Conservation (phyloP, 2,888 invertebrate genomes). For the Tenthredo scrophulariae region DNA sequence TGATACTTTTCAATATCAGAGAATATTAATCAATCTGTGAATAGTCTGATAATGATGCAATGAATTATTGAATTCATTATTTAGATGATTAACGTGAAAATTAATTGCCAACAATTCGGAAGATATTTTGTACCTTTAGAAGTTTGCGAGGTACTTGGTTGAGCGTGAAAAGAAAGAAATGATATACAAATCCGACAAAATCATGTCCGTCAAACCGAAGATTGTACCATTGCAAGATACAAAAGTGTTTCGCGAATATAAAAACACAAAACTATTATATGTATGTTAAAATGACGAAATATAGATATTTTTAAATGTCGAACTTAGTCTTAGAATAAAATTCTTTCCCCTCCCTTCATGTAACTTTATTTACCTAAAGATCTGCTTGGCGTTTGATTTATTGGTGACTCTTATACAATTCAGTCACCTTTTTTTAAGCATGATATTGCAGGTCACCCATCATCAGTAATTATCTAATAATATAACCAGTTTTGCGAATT, state of each 20-base stretch:
- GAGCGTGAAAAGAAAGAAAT: not conserved
- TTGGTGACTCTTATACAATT: too few species aligned
- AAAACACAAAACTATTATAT: slow-evolving; percentile 35
- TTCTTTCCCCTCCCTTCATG: not conserved
- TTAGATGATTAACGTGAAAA: not conserved
- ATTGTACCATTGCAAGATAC: not conserved
- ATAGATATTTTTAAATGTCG: slow-evolving; percentile 48
- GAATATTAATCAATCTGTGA: not conserved
- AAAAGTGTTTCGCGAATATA: slow-evolving; percentile 11
- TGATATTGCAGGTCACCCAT: too few species aligned
- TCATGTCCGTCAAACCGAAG: not conserved
- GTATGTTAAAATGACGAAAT: slow-evolving; percentile 41
- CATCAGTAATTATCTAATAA: too few species aligned
- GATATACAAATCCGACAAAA: not conserved
- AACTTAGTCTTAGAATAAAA: not conserved
- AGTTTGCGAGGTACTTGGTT: not conserved
- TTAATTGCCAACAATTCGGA: not conserved
- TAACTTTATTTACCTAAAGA: slow-evolving; percentile 32
- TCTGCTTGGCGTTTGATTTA: too few species aligned
- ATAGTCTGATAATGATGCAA: not conserved
- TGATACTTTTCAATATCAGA: not conserved
- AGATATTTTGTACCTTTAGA: not conserved
- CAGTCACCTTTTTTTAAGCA: too few species aligned
- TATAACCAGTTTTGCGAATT: too few species aligned
- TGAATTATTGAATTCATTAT: not conserved